Evolutionary conservation across 23 tunicate genomes (phyloP), one percentile per base, ranked within the genome.

Genomic region (Ascidia mentula): DNA sequence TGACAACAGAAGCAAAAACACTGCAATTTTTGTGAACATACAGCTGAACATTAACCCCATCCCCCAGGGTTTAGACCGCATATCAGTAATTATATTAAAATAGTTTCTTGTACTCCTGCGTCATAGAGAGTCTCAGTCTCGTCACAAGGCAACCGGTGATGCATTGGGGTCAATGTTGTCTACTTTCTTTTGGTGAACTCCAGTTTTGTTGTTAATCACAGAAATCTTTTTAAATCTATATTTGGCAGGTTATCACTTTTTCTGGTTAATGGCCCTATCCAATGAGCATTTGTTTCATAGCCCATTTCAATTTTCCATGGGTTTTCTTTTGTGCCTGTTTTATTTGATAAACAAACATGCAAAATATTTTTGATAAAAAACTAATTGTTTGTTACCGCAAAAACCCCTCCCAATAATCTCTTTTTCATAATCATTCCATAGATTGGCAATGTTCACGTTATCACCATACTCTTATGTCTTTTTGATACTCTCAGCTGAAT

Each of bases 381-480:
- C 15, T 42, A 42, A 12, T 42, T 42, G 34, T n/a, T 8, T 26
- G 34, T 73, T 73, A 73, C 77, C 77, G 33, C 33, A 73, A 35
- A 73, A 33, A 8, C 77, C 77, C 9, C 77, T 34, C 33, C 40
- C 77, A 38, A 74, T 32, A 1, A 74, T 74, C 38, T 74, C 78
- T 74, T 74, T 74, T 28, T 28, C 78, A 74, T 74, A 74, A 39
- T 74, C 26, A 38, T 38, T 28, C 78, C 78, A 74, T 46, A 74
- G 18, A 74, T 36, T 36, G 6, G 46, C 46, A 38, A 74, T 39
- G 53, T 74, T 74, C 6, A 74, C 53, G 38, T 74, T 35, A 1
- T 74, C 78, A 5, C 22, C 32, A 31, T 34, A 71, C 7, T 71
- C 34, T 38, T 38, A 18, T 6, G 65, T 53, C 40, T 74, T 39